Conservation (phyloP, 2,113 vertebrate genomes). For the Hoplias malabaricus region DNA sequence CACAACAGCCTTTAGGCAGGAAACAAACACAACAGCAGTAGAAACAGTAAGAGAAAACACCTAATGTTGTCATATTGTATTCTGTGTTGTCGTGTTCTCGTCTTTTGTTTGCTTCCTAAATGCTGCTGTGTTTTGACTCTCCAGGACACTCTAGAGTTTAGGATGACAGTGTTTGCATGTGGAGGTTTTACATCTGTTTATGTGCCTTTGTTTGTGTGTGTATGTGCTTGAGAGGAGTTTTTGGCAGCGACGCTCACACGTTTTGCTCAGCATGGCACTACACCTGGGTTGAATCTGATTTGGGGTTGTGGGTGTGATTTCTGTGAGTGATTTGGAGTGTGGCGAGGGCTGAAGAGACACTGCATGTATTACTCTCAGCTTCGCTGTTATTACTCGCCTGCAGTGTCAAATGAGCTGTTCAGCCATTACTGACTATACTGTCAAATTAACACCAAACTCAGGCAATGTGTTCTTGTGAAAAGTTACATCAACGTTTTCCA, state of each 20-base stretch:
- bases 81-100: too few species aligned
- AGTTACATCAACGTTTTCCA: not conserved
- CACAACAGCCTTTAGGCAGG: too few species aligned
- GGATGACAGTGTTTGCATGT: constrained; percentile 37
- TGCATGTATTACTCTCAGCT: constrained; percentile 23
- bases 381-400: constrained; percentile 27
- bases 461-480: not conserved
- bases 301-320: constrained; percentile 28
- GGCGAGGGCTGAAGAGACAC: constrained; percentile 1
- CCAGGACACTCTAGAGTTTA: too few species aligned
- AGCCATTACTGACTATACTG: not conserved
- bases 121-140: too few species aligned
- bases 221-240: constrained; percentile 11
- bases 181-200: not conserved
- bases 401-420: constrained; percentile 12
- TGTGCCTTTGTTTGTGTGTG: not conserved
- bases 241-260: not conserved
- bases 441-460: not conserved
- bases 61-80: too few species aligned
- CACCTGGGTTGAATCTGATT: constrained; percentile 5
- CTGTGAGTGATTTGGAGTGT: not conserved
- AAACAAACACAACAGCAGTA: too few species aligned
- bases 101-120: too few species aligned
- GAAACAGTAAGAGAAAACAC: too few species aligned
- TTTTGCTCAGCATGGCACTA: constrained; percentile 31